Conservation (phyloP, 1,140 invertebrate genomes). For the Arion vulgaris region DNA sequence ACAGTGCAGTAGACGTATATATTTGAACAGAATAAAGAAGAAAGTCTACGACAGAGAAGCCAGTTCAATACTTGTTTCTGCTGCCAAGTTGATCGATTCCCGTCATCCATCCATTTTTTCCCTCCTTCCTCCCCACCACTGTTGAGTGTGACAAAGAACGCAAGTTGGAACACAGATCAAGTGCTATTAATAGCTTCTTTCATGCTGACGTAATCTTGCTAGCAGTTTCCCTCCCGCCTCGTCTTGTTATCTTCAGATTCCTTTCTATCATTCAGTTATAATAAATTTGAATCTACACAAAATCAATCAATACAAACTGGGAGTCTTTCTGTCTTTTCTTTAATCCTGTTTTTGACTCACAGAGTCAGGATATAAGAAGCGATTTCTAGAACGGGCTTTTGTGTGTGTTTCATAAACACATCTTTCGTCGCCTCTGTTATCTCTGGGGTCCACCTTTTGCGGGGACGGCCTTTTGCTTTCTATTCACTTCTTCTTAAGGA, state of each 20-base stretch:
- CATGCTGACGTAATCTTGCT: neutral
- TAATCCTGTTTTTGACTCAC: too few relatives aligned
- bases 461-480: too few relatives aligned
- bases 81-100: neutral
- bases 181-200: neutral
- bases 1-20: neutral
- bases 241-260: neutral
- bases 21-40: neutral
- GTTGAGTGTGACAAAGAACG: slow-evolving; percentile 12
- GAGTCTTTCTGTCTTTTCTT: too few relatives aligned
- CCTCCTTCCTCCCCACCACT: neutral
- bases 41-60: neutral
- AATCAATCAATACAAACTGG: too few relatives aligned
- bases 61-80: neutral
- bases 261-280: too few relatives aligned
- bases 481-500: too few relatives aligned
- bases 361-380: too few relatives aligned
- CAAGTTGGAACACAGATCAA: neutral
- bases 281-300: too few relatives aligned
- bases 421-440: too few relatives aligned
- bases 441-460: too few relatives aligned
- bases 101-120: neutral
- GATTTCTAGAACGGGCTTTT: too few relatives aligned
- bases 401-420: too few relatives aligned
- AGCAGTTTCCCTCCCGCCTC: neutral